Base-by-base conservation (phyloP, 2,888 invertebrate species). In the Ceratothoa steindachneri region DNA sequence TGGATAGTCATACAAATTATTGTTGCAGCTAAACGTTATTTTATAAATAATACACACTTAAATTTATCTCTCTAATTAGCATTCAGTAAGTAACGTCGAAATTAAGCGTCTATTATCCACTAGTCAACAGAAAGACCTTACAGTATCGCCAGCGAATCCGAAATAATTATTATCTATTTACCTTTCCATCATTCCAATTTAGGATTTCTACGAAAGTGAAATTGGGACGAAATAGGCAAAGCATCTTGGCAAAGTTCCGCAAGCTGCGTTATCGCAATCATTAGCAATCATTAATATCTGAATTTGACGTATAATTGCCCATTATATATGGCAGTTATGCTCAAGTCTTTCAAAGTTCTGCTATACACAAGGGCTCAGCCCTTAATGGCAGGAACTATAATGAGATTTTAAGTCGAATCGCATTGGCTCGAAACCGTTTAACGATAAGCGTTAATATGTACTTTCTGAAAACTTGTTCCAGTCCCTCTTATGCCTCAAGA, bases 261-360 rank as follows among this genome's bases (percentile, higher is more conserved):
- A 55, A 5, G 19, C 5, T 15, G 24, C 60, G 60, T 60, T 60
- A 60, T 60, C 60, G 60, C 60, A 60, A 60, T 60, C 60, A 60
- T 60, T 60, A 60, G 2, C 60, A 60, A 60, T 60, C 60, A 24
- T 60, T 60, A 60, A 60, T 60, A 60, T n/a, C 60, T 60, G 60
- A n/a, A 24, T 60, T 60, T 60, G 60, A 60, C 60, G 60, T 60
- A 60, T 60, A 60, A 60, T 60, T 60, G 60, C 60, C 60, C 60
- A 60, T 60, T 60, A 60, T 60, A 60, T 60, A 60, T 60, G 60
- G 60, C 60, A 60, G 60, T 60, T 60, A 60, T 60, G 60, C 27
- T 60, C 60, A 60, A 2, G 60, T 60, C 60, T 60, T 60, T 24
- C 60, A 24, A 4, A 60, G 60, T 60, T 60, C n/a, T 12, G 55